Conservation (phyloP, 2,888 invertebrate genomes). For the Antitype chi region DNA sequence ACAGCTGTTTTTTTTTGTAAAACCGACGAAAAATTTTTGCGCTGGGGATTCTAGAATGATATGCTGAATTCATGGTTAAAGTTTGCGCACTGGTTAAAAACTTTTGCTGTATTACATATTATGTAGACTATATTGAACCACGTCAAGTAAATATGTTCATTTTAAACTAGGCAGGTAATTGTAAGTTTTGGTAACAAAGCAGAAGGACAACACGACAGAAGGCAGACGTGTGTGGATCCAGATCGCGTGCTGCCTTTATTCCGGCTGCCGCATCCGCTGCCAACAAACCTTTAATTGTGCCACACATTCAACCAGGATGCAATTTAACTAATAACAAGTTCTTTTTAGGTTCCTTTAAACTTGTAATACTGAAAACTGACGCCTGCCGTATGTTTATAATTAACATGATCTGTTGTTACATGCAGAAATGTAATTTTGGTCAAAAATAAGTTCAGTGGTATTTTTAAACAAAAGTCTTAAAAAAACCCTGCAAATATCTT, state of each 20-base stretch:
- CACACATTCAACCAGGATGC: conserved; percentile 78
- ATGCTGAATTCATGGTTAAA: too few relatives aligned
- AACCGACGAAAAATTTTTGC: too few relatives aligned
- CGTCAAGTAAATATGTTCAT: not conserved
- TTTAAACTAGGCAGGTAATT: conserved; percentile 32
- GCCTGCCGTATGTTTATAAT: conserved; percentile 76
- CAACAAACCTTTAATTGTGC: conserved; percentile 82
- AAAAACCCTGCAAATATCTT: conserved; percentile 3
- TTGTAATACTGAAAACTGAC: conserved; percentile 56
- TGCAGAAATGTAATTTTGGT: conserved; percentile 16
- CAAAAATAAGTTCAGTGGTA: not conserved
- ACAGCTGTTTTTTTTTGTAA: too few relatives aligned
- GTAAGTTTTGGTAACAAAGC: conserved; percentile 42
- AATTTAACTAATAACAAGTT: conserved; percentile 83
- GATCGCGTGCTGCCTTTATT: conserved; percentile 88
- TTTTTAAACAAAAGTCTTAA: not conserved
- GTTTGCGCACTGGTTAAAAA: too few relatives aligned
- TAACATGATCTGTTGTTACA: conserved; percentile 25
- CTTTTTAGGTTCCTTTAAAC: conserved; percentile 68
- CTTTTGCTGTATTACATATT: too few relatives aligned
- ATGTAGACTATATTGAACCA: not conserved
- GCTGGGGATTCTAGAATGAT: too few relatives aligned
- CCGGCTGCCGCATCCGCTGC: conserved; percentile 81
- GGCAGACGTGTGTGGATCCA: conserved; percentile 79
- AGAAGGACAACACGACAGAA: conserved; percentile 78